A percentile compares a stretch with the other conserved stretches of the same genome.
These are phyloP conservation scores for Ornithoptera alexandrae DNA, from an alignment of 2,888 invertebrate genomes.

Conservation along the genomic window DNA sequence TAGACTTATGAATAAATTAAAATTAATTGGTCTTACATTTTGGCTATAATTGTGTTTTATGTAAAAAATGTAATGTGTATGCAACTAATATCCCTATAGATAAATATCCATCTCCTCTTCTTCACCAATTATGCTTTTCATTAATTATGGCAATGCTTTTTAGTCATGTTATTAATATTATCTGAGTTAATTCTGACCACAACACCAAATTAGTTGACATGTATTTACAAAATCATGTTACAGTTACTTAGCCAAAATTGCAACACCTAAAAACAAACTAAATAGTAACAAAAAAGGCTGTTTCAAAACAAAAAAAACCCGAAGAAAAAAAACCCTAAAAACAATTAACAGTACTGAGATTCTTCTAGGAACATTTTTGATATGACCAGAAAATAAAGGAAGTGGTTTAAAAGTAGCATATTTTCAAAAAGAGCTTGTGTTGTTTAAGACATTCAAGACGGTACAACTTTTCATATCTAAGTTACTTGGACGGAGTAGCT, in stretches of 20 bases:
- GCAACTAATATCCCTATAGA: background rate
- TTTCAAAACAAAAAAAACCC: background rate
- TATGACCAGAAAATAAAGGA: slow-evolving; percentile 10
- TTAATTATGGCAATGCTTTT: slow-evolving; percentile 1
- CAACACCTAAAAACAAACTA: slow-evolving; percentile 7
- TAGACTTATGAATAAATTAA: background rate
- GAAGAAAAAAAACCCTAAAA: slow-evolving; percentile 2
- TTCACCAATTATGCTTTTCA: background rate
- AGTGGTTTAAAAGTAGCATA: background rate
- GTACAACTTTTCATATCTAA: background rate
- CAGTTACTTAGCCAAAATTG: background rate
- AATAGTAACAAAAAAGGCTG: background rate
- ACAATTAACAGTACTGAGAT: slow-evolving; percentile 17
- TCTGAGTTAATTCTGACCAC: background rate
- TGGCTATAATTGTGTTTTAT: background rate
- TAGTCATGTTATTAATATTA: background rate
- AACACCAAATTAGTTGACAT: slow-evolving; percentile 19
- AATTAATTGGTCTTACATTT: background rate
- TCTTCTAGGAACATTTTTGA: slow-evolving; percentile 24
- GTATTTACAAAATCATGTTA: slow-evolving; percentile 20
- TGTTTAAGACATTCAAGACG: background rate
- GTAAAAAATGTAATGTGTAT: background rate
- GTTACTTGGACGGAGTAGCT: slow-evolving; percentile 23
- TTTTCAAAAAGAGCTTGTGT: background rate
- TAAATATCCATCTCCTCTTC: no score